Evolutionary conservation across 2,797 vertebrate species (phyloP).

Genomic region (Neopelma chrysocephalum): DNA sequence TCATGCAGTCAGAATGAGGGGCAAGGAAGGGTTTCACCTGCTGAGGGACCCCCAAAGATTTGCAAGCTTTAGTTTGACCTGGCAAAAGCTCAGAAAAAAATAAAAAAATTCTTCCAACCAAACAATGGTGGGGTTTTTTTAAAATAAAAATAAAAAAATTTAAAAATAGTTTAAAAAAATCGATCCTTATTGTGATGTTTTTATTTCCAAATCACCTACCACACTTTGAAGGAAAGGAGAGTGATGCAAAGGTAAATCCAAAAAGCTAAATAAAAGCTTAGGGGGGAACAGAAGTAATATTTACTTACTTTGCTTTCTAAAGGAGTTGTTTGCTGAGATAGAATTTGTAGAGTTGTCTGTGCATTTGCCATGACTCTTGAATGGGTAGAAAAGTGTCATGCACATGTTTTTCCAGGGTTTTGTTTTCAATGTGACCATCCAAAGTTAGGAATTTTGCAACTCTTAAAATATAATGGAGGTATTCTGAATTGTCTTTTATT

Average conservation of each 20-base stretch:
- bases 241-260: not conserved
- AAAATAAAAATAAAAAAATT: not conserved
- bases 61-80: not conserved
- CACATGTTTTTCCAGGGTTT: not conserved
- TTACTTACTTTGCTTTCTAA: not conserved
- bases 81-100: not conserved
- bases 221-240: not conserved
- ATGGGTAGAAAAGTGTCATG: not conserved
- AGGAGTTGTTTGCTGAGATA: not conserved
- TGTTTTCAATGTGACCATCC: not conserved
- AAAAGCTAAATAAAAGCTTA: not conserved
- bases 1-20: rapidly evolving
- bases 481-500: not conserved
- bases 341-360: not conserved
- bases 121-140: not conserved
- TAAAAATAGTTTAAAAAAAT: not conserved
- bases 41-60: not conserved
- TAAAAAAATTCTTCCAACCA: not conserved
- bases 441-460: not conserved
- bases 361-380: not conserved
- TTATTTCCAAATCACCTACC: not conserved
- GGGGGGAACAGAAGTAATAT: not conserved
- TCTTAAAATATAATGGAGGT: not conserved
- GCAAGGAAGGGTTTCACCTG: not conserved
- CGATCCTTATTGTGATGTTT: not conserved